phyloP scores from a whole-genome alignment of 2,113 vertebrate genomes.

The Dunckerocampus dactyliophorus region DNA sequence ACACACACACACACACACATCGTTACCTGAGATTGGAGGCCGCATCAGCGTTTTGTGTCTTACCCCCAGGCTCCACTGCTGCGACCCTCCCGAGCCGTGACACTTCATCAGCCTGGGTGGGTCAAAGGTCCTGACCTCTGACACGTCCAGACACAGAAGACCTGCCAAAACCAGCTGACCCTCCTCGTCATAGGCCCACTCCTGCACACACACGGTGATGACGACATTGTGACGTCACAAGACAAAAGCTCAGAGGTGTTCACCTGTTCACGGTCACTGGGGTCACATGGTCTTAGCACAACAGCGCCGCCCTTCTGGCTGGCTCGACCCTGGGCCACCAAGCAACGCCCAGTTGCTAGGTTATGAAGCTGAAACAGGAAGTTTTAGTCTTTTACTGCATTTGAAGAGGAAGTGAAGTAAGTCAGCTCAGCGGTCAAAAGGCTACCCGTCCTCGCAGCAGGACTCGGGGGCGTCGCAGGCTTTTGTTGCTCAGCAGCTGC shows the following conservation, averaged over 20 bases:
- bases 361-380: slow-evolving; percentile 77
- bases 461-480: slow-evolving; percentile 82
- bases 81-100: slow-evolving; percentile 91
- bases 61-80: slow-evolving; percentile 94
- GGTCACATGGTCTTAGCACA: slow-evolving; percentile 82
- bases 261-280: slow-evolving; percentile 85
- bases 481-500: slow-evolving; percentile 83
- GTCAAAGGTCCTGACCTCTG: slow-evolving; percentile 84
- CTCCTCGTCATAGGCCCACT: slow-evolving; percentile 91
- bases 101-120: slow-evolving; percentile 95
- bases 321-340: slow-evolving; percentile 86
- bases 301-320: slow-evolving; percentile 91
- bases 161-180: slow-evolving; percentile 86
- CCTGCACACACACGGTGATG: slow-evolving; percentile 55
- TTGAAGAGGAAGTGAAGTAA: background rate
- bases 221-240: background rate
- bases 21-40: background rate
- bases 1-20: background rate
- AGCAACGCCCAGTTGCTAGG: slow-evolving; percentile 81
- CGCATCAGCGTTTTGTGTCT: slow-evolving; percentile 9
- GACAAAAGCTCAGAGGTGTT: background rate
- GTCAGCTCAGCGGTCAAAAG: background rate
- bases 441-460: slow-evolving; percentile 86
- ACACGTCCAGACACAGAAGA: slow-evolving; percentile 90
- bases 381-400: background rate